Percentiles rank a stretch among this genome's conserved stretches.
phyloP scores from a whole-genome alignment of 2,113 vertebrate species.

The Stegostoma tigrinum region DNA sequence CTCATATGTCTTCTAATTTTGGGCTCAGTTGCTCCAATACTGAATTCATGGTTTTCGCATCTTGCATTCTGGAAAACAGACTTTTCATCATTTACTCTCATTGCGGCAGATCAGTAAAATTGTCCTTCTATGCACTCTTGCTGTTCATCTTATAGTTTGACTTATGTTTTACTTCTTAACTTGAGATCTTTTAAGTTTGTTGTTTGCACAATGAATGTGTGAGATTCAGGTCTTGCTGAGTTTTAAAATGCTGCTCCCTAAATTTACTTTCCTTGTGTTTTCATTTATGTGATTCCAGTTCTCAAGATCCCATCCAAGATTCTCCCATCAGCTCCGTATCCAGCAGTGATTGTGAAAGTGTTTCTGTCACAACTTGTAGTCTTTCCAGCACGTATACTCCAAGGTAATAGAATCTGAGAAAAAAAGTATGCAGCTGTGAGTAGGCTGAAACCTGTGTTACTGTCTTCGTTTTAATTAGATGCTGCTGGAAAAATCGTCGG shows the following conservation, averaged over 20 bases:
- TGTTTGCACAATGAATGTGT: slow-evolving; percentile 49
- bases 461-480: neutral
- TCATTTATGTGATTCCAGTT: slow-evolving; percentile 55
- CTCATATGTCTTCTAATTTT: neutral
- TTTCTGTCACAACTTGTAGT: slow-evolving; percentile 87
- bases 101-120: no score
- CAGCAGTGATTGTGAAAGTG: slow-evolving; percentile 86
- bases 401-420: slow-evolving; percentile 63
- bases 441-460: neutral
- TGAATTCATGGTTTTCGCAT: neutral
- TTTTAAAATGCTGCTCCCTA: neutral
- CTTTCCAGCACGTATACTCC: slow-evolving; percentile 75
- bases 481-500: neutral
- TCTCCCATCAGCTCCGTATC: slow-evolving; percentile 78
- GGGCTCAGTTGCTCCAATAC: neutral
- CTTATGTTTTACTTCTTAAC: neutral
- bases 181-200: slow-evolving; percentile 46
- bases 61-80: neutral
- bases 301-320: slow-evolving; percentile 62
- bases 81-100: neutral
- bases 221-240: neutral
- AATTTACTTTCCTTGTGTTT: slow-evolving; percentile 32
- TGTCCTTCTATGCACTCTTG: neutral
- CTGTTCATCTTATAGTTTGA: neutral
- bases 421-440: slow-evolving; percentile 14